These are phyloP conservation scores for Caenorhabditis imperialis DNA, from an alignment of 2,888 invertebrate species.

Conservation along the genomic window DNA sequence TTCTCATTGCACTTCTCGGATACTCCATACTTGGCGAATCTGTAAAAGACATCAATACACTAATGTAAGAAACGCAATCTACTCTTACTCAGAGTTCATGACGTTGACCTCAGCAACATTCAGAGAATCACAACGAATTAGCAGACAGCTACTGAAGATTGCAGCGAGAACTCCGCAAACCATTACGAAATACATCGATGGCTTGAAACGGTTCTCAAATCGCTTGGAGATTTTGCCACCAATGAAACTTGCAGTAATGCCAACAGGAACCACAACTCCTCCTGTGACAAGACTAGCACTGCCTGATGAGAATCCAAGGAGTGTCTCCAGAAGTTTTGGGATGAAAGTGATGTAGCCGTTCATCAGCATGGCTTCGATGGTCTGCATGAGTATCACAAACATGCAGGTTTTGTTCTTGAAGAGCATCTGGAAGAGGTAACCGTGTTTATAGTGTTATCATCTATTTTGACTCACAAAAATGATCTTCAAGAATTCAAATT, in stretches of 20 bases:
- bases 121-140: slow-evolving; percentile 43
- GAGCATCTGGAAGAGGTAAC: slow-evolving; percentile 54
- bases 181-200: slow-evolving; percentile 44
- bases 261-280: slow-evolving; percentile 66
- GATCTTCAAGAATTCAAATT: slow-evolving; percentile 60
- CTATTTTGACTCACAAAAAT: slow-evolving; percentile 46
- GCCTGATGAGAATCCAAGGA: slow-evolving; percentile 65
- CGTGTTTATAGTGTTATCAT: too few species aligned
- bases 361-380: slow-evolving; percentile 66
- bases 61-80: too few species aligned
- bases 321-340: slow-evolving; percentile 69
- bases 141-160: slow-evolving; percentile 36
- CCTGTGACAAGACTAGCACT: slow-evolving; percentile 64
- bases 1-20: slow-evolving; percentile 42
- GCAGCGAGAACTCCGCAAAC: slow-evolving; percentile 26
- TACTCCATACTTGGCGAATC: slow-evolving; percentile 36
- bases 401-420: slow-evolving; percentile 61
- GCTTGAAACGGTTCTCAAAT: slow-evolving; percentile 42
- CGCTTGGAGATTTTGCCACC: slow-evolving; percentile 56
- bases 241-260: slow-evolving; percentile 57
- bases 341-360: slow-evolving; percentile 72
- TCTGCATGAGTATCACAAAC: slow-evolving; percentile 66
- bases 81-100: slow-evolving; percentile 8
- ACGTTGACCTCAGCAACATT: slow-evolving; percentile 38
- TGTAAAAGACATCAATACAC: too few species aligned